Conservation (phyloP, 2,888 invertebrate genomes). For the Candidula unifasciata region DNA sequence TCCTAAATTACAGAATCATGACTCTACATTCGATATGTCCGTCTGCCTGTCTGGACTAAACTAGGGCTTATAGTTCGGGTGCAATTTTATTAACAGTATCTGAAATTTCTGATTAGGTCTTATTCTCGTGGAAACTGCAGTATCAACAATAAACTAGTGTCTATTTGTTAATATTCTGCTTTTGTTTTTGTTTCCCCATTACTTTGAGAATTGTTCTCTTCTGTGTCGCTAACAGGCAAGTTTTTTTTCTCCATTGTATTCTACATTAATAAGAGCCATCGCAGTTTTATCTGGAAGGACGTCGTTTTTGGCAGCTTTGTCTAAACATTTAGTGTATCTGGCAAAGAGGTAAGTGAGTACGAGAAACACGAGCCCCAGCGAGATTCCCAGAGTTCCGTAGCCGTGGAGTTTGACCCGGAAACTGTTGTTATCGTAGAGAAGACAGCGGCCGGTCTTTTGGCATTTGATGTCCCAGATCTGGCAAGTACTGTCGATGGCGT, state of each 20-base stretch:
- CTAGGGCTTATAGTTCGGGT: no score
- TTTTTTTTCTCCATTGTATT: neutral
- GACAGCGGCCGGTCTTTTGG: conserved; percentile 39
- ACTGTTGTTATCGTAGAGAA: conserved; percentile 45
- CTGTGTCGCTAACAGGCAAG: neutral
- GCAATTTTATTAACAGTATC: no score
- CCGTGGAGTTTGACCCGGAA: conserved; percentile 44
- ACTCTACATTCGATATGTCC: no score
- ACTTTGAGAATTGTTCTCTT: no score
- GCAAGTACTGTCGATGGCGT: conserved; percentile 43
- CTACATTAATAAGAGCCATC: neutral
- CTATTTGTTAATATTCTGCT: neutral
- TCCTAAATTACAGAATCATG: no score
- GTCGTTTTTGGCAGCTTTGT: neutral
- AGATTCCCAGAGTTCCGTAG: neutral
- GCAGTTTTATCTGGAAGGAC: neutral
- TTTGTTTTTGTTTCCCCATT: neutral
- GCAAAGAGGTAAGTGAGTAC: conserved; percentile 24
- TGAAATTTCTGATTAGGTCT: no score
- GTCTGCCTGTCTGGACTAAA: no score
- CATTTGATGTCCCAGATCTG: conserved; percentile 40
- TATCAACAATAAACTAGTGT: neutral
- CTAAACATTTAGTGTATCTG: conserved; percentile 33
- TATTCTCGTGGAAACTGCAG: no score
- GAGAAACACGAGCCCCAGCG: neutral